A percentile compares a stretch with the other conserved stretches of the same genome.
Conservation (phyloP, 2,113 vertebrate species). For the Tragelaphus scriptus region DNA sequence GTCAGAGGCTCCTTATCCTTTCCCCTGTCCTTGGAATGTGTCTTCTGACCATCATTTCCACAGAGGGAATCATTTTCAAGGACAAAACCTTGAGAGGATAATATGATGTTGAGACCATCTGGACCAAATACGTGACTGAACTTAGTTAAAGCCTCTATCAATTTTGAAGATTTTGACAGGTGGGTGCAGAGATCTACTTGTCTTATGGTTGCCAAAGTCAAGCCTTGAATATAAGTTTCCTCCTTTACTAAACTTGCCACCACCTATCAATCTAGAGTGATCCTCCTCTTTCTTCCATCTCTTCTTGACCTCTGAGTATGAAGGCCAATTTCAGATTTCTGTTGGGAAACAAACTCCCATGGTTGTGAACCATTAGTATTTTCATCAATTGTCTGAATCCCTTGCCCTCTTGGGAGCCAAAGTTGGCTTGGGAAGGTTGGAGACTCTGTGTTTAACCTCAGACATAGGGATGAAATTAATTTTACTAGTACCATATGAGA, state of each 20-base stretch:
- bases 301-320: not conserved
- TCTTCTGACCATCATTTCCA: not conserved
- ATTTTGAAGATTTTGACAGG: not conserved
- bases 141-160: not conserved
- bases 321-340: not conserved
- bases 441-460: not conserved
- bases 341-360: not conserved
- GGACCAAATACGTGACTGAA: not conserved
- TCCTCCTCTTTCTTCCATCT: not conserved
- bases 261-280: not conserved
- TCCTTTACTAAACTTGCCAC: not conserved
- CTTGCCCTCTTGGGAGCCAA: not conserved
- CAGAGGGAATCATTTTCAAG: not conserved
- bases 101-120: not conserved
- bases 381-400: not conserved
- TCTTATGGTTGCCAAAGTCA: not conserved
- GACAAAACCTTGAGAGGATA: not conserved
- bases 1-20: not conserved
- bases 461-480: not conserved
- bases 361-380: not conserved
- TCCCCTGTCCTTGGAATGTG: not conserved
- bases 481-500: not conserved
- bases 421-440: not conserved
- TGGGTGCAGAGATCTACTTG: not conserved
- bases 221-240: not conserved